Evolutionary conservation across 2,113 vertebrate genomes (phyloP).

Genomic region (Oostethus manadensis): DNA sequence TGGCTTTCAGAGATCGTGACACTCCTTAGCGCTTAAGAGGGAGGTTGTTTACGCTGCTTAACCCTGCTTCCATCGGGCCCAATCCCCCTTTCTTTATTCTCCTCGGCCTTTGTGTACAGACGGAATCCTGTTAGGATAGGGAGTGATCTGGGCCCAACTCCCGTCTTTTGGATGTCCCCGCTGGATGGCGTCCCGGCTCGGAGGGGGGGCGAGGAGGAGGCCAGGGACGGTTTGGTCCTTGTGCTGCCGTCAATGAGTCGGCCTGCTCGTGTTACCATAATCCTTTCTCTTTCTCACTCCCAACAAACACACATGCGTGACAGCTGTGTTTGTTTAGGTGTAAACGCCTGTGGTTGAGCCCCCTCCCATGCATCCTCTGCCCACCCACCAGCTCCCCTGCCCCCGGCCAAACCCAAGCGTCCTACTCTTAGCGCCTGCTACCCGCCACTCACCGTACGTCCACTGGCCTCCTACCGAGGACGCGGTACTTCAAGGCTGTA

Average conservation of each 20-base stretch:
- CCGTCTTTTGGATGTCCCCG: slow-evolving; percentile 55
- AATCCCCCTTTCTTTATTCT: slow-evolving; percentile 64
- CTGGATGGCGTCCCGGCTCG: slow-evolving; percentile 54
- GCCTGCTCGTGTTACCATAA: slow-evolving; percentile 64
- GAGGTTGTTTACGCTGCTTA: slow-evolving; percentile 62
- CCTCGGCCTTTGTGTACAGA: slow-evolving; percentile 65
- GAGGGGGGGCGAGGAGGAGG: slow-evolving; percentile 30
- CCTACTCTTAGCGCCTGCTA: slow-evolving; percentile 38
- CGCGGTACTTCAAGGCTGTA: slow-evolving; percentile 12
- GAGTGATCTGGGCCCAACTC: slow-evolving; percentile 62
- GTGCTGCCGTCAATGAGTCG: slow-evolving; percentile 61
- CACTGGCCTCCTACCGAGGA: slow-evolving; percentile 26
- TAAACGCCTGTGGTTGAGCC: slow-evolving; percentile 60
- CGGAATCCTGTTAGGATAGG: slow-evolving; percentile 71
- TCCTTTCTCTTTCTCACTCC: slow-evolving; percentile 52
- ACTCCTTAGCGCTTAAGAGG: slow-evolving; percentile 50
- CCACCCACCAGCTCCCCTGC: slow-evolving; percentile 37
- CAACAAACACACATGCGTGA: slow-evolving; percentile 32
- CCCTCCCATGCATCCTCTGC: slow-evolving; percentile 13
- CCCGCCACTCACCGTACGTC: slow-evolving; percentile 5
- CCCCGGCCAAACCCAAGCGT: slow-evolving; percentile 5
- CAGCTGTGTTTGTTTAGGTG: slow-evolving; percentile 74
- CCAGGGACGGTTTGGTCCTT: slow-evolving; percentile 37
- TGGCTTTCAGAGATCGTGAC: slow-evolving; percentile 49
- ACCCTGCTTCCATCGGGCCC: slow-evolving; percentile 62